Conservation (phyloP, 2,888 invertebrate species). For the Cetonia aurata region DNA sequence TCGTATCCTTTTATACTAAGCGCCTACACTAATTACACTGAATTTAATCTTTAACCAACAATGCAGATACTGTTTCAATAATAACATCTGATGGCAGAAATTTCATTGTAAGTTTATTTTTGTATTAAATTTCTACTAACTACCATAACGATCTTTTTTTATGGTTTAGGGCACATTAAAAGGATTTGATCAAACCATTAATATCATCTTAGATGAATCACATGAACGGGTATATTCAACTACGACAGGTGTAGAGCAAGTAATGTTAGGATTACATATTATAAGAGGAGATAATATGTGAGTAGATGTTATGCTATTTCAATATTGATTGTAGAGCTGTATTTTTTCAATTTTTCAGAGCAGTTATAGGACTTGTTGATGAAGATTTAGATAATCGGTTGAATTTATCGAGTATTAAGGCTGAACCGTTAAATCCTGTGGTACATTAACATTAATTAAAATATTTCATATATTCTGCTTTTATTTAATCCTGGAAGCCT, state of each 20-base stretch:
- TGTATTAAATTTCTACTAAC: conserved; percentile 36
- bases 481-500: too few species aligned
- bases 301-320: conserved; percentile 60
- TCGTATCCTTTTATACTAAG: conserved; percentile 72
- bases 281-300: conserved; percentile 98
- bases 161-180: conserved; percentile 87
- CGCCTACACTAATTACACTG: not conserved
- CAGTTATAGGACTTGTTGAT: conserved; percentile 87
- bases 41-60: conserved; percentile 17
- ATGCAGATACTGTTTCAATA: conserved; percentile 86
- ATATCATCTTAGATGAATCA: conserved; percentile 97
- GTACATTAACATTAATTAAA: conserved; percentile 71
- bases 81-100: conserved; percentile 97
- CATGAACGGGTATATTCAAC: conserved; percentile 98
- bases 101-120: conserved; percentile 79
- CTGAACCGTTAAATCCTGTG: conserved; percentile 86
- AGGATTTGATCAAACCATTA: conserved; percentile 99
- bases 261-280: conserved; percentile 96
- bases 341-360: conserved; percentile 67
- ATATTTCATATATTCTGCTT: too few species aligned
- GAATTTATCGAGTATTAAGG: conserved; percentile 84
- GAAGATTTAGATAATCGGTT: conserved; percentile 85
- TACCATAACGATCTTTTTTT: not conserved
- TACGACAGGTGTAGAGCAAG: conserved; percentile 92
- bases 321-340: conserved; percentile 1